phyloP scores from a whole-genome alignment of 2,113 vertebrate species.

The Callipepla squamata region DNA sequence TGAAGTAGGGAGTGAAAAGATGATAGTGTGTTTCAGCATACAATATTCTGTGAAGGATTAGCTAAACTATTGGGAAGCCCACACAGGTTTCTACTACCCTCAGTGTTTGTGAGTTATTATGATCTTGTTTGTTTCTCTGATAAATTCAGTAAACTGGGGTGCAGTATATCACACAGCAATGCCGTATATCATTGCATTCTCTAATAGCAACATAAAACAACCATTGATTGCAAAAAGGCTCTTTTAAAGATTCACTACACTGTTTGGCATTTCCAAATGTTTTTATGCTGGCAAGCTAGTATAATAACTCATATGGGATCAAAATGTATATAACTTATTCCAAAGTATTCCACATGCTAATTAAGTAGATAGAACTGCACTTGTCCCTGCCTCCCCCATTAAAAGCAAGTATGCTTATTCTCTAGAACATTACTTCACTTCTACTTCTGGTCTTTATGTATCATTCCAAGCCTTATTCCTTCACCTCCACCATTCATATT shows the following conservation, averaged over 20 bases:
- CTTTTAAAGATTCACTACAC: conserved; percentile 24
- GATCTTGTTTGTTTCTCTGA: conserved; percentile 27
- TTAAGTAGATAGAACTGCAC: conserved; percentile 52
- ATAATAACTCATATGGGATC: conserved; percentile 52
- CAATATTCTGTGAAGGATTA: conserved; percentile 24
- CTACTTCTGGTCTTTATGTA: neutral
- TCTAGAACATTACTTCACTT: conserved; percentile 32
- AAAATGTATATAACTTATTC: conserved; percentile 50
- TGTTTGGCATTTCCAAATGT: conserved; percentile 8
- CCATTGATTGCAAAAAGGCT: conserved; percentile 15
- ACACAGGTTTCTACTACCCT: neutral
- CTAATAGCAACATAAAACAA: conserved; percentile 41
- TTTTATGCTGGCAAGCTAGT: conserved; percentile 52
- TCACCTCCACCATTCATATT: conserved; percentile 11
- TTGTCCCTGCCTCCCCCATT: conserved; percentile 5
- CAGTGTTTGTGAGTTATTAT: neutral
- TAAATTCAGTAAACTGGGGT: conserved; percentile 49
- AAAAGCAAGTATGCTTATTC: neutral
- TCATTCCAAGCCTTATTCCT: neutral
- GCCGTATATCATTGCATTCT: conserved; percentile 2
- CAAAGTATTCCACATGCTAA: conserved; percentile 55
- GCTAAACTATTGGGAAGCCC: conserved; percentile 27
- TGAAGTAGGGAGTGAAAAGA: conserved; percentile 61
- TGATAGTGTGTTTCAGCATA: conserved; percentile 37
- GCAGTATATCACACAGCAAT: conserved; percentile 6